These are phyloP conservation scores for Trididemnum clinides DNA, from an alignment of 23 tunicate species.

Conservation along the genomic window DNA sequence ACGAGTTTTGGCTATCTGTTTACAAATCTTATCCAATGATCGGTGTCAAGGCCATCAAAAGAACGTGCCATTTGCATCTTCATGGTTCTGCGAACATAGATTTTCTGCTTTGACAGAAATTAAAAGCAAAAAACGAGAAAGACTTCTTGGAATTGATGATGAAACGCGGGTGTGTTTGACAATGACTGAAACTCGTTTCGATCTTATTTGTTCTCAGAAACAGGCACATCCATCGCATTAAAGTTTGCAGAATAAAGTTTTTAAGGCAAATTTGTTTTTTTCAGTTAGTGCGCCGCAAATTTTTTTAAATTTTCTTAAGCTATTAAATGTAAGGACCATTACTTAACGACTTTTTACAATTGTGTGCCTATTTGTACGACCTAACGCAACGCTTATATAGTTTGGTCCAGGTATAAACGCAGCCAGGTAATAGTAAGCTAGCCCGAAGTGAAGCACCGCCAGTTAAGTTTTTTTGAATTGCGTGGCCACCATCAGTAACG, in stretches of 20 bases:
- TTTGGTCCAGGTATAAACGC: no score
- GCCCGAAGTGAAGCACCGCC: no score
- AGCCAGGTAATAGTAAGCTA: no score
- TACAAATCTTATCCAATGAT: constrained; percentile 34
- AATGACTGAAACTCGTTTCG: constrained; percentile 42
- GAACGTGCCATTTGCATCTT: constrained; percentile 54
- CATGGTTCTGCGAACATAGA: constrained; percentile 46
- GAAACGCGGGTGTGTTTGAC: constrained; percentile 55
- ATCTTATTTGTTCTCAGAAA: no score
- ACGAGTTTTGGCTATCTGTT: constrained; percentile 43
- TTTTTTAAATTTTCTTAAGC: not conserved
- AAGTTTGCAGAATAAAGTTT: not conserved
- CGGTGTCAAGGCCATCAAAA: constrained; percentile 37
- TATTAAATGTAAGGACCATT: not conserved
- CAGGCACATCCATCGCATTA: no score
- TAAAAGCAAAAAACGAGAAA: constrained; percentile 36
- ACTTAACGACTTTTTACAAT: not conserved
- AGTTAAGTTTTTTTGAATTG: no score
- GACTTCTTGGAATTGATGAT: constrained; percentile 20
- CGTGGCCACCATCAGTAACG: no score
- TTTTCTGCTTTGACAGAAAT: constrained; percentile 47
- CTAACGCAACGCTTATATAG: no score
- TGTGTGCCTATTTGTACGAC: not conserved
- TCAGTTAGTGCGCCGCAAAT: not conserved
- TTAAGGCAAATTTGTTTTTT: not conserved